phyloP scores from a whole-genome alignment of 2,888 invertebrate species.

The Xanthorhoe spadicearia region DNA sequence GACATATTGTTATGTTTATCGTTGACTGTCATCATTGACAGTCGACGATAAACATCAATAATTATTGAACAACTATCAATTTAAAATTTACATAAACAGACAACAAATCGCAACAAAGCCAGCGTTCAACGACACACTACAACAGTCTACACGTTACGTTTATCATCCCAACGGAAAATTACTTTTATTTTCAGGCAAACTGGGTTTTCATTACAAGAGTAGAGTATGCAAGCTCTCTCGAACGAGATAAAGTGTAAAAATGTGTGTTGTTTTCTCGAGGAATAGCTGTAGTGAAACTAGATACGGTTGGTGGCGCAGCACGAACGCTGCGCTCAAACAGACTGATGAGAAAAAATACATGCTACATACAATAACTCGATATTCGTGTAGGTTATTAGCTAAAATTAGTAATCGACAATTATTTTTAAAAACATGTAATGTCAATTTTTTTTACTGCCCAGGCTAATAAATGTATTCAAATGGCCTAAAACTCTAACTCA shows the following conservation, averaged over 20 bases:
- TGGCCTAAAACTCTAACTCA: too few species aligned
- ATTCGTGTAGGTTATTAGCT: not conserved
- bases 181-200: constrained; percentile 71
- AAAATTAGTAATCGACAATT: not conserved
- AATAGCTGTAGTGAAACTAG: constrained; percentile 83
- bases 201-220: constrained; percentile 55
- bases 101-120: constrained; percentile 1
- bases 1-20: too few species aligned
- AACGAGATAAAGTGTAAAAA: constrained; percentile 77
- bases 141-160: constrained; percentile 43
- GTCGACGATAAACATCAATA: not conserved
- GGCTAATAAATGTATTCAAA: too few species aligned
- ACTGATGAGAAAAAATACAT: constrained; percentile 30
- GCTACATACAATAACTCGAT: constrained; percentile 9
- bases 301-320: constrained; percentile 69
- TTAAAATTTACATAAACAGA: not conserved
- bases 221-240: constrained; percentile 60
- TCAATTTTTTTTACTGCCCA: too few species aligned
- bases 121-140: constrained; percentile 35
- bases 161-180: constrained; percentile 47
- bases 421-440: too few species aligned
- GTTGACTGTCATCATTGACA: too few species aligned
- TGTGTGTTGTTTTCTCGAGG: constrained; percentile 75
- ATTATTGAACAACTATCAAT: not conserved
- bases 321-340: constrained; percentile 53